phyloP scores from a whole-genome alignment of 2,113 vertebrate species.

The Dasyprocta punctata region DNA sequence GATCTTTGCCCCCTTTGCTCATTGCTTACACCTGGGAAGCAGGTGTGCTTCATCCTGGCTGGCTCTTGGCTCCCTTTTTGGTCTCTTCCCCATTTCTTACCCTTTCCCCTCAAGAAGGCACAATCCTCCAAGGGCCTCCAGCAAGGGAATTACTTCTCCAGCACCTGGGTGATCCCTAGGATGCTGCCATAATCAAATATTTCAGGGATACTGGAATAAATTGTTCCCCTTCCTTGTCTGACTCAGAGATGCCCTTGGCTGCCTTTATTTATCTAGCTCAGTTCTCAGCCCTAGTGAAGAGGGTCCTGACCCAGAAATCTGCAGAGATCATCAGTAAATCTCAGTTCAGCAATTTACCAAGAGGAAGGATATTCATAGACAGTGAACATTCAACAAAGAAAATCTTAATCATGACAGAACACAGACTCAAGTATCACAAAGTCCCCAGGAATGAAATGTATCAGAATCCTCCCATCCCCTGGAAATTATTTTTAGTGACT shows the following conservation, averaged over 20 bases:
- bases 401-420: not conserved
- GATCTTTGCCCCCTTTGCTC: not conserved
- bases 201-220: not conserved
- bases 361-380: not conserved
- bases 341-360: not conserved
- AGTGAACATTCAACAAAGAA: not conserved
- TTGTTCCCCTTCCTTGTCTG: not conserved
- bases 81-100: not conserved
- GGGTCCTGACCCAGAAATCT: not conserved
- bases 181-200: not conserved
- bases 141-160: not conserved
- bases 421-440: not conserved
- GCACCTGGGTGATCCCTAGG: not conserved
- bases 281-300: not conserved
- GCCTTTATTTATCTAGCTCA: not conserved
- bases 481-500: not conserved
- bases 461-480: not conserved
- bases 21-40: conserved; percentile 55
- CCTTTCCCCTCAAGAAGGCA: not conserved
- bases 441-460: not conserved
- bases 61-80: not conserved
- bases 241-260: not conserved
- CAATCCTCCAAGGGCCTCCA: not conserved
- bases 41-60: not conserved
- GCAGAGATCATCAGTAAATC: not conserved